A percentile compares a stretch with the other conserved stretches of the same genome.
phyloP scores from a whole-genome alignment of 2,888 invertebrate species.

The Zygothrica quintamaculata region DNA sequence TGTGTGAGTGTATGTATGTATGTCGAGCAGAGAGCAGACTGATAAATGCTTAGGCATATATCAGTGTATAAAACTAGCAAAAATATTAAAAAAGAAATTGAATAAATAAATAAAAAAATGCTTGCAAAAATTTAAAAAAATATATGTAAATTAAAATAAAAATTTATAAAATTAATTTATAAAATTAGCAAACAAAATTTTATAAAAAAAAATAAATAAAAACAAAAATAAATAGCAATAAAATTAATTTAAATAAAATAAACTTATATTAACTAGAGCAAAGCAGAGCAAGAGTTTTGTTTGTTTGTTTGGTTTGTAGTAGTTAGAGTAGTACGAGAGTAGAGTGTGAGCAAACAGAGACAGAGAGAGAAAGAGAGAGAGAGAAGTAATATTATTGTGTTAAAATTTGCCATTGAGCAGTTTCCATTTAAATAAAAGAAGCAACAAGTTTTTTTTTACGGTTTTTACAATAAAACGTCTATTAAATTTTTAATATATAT shows the following conservation, averaged over 20 bases:
- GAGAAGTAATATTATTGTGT: constrained; percentile 56
- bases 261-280: constrained; percentile 36
- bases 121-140: too few relatives aligned
- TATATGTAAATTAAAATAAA: too few relatives aligned
- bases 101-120: too few relatives aligned
- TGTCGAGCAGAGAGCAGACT: constrained; percentile 53
- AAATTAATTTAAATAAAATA: constrained; percentile 15
- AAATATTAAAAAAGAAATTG: constrained; percentile 1
- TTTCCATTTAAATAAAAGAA: constrained; percentile 75
- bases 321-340: constrained; percentile 39
- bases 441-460: constrained; percentile 76
- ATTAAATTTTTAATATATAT: constrained; percentile 67
- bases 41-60: constrained; percentile 38
- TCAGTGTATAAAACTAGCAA: constrained; percentile 18
- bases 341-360: too few relatives aligned
- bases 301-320: constrained; percentile 6
- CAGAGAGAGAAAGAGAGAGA: constrained; percentile 39
- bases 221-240: constrained; percentile 33
- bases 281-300: constrained; percentile 61
- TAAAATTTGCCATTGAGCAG: constrained; percentile 58
- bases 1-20: constrained; percentile 21
- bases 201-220: constrained; percentile 4
- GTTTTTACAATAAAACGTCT: constrained; percentile 81
- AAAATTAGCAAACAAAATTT: too few relatives aligned
- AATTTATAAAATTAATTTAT: too few relatives aligned